A percentile compares a stretch with the other conserved stretches of the same genome.
Conservation (phyloP, 1,140 invertebrate species). For the Eufriesea mexicana region DNA sequence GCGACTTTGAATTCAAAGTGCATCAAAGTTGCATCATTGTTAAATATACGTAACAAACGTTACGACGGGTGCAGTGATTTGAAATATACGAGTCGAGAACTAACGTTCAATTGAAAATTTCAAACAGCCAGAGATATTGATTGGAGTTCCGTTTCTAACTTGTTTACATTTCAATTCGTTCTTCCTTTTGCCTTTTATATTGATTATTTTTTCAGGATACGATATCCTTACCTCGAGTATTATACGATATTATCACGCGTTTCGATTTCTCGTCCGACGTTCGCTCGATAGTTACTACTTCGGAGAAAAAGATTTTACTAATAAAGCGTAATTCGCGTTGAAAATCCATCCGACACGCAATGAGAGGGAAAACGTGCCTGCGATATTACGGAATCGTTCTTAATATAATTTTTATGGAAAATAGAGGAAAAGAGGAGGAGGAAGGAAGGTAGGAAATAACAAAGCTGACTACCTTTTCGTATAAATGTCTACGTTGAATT, state of each 20-base stretch:
- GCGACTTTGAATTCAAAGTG: conserved; percentile 22
- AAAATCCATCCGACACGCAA: not conserved
- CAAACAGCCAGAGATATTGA: conserved; percentile 22
- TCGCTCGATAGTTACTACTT: conserved; percentile 25
- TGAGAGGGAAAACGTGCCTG: too few species aligned
- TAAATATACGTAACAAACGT: conserved; percentile 38
- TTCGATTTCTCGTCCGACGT: conserved; percentile 27
- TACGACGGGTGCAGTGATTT: conserved; percentile 36
- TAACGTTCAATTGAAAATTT: conserved; percentile 12
- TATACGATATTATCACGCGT: not conserved
- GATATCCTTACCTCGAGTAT: too few species aligned
- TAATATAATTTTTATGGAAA: too few species aligned
- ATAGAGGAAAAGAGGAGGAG: too few species aligned
- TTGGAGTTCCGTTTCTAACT: conserved; percentile 3
- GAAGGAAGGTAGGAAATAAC: not conserved
- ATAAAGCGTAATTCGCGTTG: too few species aligned
- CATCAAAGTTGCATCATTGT: not conserved
- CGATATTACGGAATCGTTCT: too few species aligned
- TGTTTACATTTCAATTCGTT: not conserved
- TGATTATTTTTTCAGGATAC: too few species aligned
- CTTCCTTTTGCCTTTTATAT: too few species aligned
- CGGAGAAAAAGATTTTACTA: not conserved
- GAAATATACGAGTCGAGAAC: not conserved
- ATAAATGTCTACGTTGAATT: not conserved
- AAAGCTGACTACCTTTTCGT: not conserved